Evolutionary conservation across 2,888 invertebrate genomes (phyloP).

Genomic region (Eupeodes latifasciatus): DNA sequence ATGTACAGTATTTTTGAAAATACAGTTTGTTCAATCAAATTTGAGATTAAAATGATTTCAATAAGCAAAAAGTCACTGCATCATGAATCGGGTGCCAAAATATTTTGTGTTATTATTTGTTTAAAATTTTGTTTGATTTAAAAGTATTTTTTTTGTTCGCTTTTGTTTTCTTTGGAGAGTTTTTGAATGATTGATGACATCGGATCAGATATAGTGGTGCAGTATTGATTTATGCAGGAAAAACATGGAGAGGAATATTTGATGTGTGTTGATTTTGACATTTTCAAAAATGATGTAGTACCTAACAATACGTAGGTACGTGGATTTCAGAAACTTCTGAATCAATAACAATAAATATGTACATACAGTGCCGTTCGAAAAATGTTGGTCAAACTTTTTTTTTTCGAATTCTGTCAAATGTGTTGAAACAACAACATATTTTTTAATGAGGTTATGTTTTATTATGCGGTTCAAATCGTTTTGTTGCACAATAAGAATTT

Average conservation of each 20-base stretch:
- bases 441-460: no score
- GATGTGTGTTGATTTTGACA: neutral
- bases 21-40: neutral
- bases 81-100: neutral
- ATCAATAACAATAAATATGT: neutral
- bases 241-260: neutral
- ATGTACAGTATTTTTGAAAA: neutral
- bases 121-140: neutral
- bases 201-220: neutral
- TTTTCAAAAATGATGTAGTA: neutral
- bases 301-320: neutral
- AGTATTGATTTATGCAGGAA: neutral
- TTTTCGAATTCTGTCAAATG: no score
- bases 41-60: neutral
- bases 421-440: no score
- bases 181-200: neutral
- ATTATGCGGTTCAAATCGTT: no score
- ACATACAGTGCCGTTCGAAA: no score
- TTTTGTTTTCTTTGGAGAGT: neutral
- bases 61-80: neutral
- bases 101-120: constrained; percentile 3
- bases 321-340: neutral
- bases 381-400: no score
- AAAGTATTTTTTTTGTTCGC: no score
- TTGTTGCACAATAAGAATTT: no score